A percentile compares a stretch with the other conserved stretches of the same genome.
Evolutionary conservation across 2,888 invertebrate species (phyloP).

Genomic region (Dryomyza anilis): DNA sequence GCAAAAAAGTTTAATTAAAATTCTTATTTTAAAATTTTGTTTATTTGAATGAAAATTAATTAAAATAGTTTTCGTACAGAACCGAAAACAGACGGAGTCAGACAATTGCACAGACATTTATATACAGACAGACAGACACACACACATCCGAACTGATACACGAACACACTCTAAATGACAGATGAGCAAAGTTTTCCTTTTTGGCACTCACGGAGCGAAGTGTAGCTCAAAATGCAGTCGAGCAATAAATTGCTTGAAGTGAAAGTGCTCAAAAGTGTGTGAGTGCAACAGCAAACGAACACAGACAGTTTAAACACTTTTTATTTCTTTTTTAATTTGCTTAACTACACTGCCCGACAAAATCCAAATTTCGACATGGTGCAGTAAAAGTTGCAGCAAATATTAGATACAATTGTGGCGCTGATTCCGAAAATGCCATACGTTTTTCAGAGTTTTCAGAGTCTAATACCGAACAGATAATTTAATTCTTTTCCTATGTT

Average conservation of each 20-base stretch:
- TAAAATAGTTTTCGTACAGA: conserved; percentile 48
- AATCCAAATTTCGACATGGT: too few relatives aligned
- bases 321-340: too few relatives aligned
- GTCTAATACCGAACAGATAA: too few relatives aligned
- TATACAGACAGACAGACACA: conserved; percentile 19
- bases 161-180: background rate
- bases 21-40: conserved; percentile 51
- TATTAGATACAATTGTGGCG: too few relatives aligned
- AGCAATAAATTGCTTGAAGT: background rate
- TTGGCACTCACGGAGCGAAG: background rate
- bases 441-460: too few relatives aligned
- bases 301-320: too few relatives aligned
- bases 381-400: too few relatives aligned
- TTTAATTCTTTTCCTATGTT: too few relatives aligned
- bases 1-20: conserved; percentile 52
- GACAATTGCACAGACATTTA: conserved; percentile 31
- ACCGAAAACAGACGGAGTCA: background rate
- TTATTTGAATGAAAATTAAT: conserved; percentile 52
- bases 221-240: background rate
- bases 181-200: background rate
- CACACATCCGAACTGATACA: conserved; percentile 11
- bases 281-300: too few relatives aligned
- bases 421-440: too few relatives aligned
- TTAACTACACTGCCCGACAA: too few relatives aligned
- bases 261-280: background rate